These are phyloP conservation scores for Rugalucina vietnamica DNA, from an alignment of 2,888 invertebrate genomes.

Conservation along the genomic window DNA sequence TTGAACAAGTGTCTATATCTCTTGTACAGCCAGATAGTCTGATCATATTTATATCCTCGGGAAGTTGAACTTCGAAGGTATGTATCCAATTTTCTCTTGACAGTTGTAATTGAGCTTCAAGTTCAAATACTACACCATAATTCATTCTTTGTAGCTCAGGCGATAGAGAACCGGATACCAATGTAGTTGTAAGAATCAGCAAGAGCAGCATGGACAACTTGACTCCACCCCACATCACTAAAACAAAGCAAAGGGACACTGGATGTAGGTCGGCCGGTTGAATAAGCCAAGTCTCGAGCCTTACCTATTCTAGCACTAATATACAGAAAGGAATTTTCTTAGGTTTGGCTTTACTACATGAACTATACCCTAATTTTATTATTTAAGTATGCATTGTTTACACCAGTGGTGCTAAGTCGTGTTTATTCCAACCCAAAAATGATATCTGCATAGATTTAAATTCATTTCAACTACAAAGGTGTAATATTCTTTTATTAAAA, in stretches of 20 bases:
- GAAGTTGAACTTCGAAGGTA: constrained; percentile 31
- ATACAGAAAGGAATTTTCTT: not conserved
- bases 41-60: not conserved
- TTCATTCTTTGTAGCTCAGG: not conserved
- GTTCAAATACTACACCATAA: not conserved
- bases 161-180: not conserved
- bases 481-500: not conserved
- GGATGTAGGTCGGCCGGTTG: not conserved
- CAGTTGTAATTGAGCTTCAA: not conserved
- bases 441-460: not conserved
- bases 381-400: not conserved
- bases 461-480: not conserved
- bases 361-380: not conserved
- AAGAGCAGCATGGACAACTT: not conserved
- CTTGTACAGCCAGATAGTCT: constrained; percentile 1
- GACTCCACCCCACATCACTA: not conserved
- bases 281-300: not conserved
- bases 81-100: constrained; percentile 23
- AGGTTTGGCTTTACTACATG: not conserved
- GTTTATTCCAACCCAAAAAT: not conserved
- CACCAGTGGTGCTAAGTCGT: not conserved
- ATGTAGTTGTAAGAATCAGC: not conserved
- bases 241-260: not conserved
- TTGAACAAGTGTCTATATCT: not conserved
- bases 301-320: not conserved